Percentiles rank a stretch among this genome's conserved stretches.
These are phyloP conservation scores for Harpegnathos saltator DNA, from an alignment of 1,140 invertebrate species.

Conservation along the genomic window DNA sequence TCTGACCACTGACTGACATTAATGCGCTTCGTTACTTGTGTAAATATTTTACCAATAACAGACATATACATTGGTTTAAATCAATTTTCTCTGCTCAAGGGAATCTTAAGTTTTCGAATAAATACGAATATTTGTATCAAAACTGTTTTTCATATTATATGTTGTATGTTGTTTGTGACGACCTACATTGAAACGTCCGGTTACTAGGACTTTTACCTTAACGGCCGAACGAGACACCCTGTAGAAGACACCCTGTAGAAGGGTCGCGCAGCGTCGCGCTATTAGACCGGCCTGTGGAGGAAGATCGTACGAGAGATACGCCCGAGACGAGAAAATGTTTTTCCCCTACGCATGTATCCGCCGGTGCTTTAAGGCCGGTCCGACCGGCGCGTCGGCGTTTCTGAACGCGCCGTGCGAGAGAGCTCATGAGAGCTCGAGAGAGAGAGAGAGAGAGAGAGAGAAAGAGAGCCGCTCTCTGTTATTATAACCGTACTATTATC, in stretches of 20 bases:
- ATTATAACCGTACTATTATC: slow-evolving; percentile 78
- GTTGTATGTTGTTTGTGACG: too few species aligned
- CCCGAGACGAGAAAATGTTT: slow-evolving; percentile 42
- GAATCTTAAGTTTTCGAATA: too few species aligned
- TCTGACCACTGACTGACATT: too few species aligned
- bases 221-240: not conserved
- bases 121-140: too few species aligned
- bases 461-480: slow-evolving; percentile 67
- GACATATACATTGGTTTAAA: too few species aligned
- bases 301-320: slow-evolving; percentile 22
- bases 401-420: slow-evolving; percentile 53
- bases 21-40: too few species aligned
- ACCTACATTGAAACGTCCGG: too few species aligned
- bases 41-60: too few species aligned
- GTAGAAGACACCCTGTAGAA: slow-evolving; percentile 12
- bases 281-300: not conserved
- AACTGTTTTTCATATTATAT: too few species aligned
- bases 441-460: too few species aligned
- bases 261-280: not conserved
- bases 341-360: slow-evolving; percentile 20
- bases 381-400: slow-evolving; percentile 49
- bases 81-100: too few species aligned
- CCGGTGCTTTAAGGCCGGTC: slow-evolving; percentile 36
- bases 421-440: not conserved
- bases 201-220: too few species aligned